Percentiles rank a stretch among this genome's conserved stretches.
Conservation (phyloP, 2,113 vertebrate genomes). For the Aviceda subcristata region DNA sequence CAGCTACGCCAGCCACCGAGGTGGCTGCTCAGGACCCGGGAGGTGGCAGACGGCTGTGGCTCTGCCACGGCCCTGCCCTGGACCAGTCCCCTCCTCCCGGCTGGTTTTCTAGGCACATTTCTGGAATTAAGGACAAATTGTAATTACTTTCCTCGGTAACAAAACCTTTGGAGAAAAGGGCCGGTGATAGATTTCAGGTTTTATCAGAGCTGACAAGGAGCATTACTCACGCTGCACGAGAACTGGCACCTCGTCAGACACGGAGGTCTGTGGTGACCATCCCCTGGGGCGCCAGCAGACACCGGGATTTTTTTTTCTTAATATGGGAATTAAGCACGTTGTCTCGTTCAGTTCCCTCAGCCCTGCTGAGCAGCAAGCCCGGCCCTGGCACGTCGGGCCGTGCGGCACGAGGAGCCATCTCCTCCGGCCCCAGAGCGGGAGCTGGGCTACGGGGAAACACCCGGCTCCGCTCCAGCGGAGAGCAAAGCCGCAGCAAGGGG, state of each 20-base stretch:
- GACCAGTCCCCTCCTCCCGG: background rate
- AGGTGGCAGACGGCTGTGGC: background rate
- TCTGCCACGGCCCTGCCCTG: background rate
- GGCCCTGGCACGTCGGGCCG: background rate
- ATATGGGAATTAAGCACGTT: background rate
- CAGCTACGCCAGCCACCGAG: background rate
- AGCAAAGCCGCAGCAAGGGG: background rate
- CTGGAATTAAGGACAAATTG: slow-evolving; percentile 55
- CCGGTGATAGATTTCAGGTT: slow-evolving; percentile 50
- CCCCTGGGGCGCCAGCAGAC: background rate
- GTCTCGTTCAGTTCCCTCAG: background rate
- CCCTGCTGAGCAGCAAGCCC: rapidly evolving
- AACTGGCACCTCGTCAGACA: slow-evolving; percentile 29
- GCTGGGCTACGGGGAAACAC: background rate
- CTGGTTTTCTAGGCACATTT: background rate
- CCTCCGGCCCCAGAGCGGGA: background rate
- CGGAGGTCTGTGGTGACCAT: background rate
- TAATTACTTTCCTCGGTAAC: slow-evolving; percentile 48
- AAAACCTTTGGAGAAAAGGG: slow-evolving; percentile 51
- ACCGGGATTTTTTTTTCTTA: background rate
- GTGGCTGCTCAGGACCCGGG: background rate
- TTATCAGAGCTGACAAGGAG: slow-evolving; percentile 67
- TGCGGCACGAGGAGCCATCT: background rate
- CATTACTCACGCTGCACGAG: slow-evolving; percentile 29
- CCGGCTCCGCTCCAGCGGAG: rapidly evolving